Evolutionary conservation across 1,140 invertebrate genomes (phyloP).

Genomic region (Lepidostoma basale): DNA sequence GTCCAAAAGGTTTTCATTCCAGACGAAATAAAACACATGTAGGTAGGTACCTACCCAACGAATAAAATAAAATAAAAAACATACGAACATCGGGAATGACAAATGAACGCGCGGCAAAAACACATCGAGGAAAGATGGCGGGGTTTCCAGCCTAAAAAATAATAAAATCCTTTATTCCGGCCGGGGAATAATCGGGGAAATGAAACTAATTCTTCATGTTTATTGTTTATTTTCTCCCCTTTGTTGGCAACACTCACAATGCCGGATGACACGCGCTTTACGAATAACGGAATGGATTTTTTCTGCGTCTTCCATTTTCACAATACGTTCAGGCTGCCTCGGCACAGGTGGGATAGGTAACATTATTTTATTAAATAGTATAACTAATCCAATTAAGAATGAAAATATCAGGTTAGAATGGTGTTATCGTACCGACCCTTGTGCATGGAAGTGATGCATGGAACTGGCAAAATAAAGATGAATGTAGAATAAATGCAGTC

Average conservation of each 20-base stretch:
- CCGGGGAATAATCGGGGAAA: conserved; percentile 43
- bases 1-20: background rate
- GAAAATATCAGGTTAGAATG: no score
- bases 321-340: background rate
- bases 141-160: conserved; percentile 44
- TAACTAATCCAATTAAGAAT: no score
- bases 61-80: conserved; percentile 8
- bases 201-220: conserved; percentile 46
- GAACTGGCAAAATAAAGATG: no score
- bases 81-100: conserved; percentile 35
- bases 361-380: no score
- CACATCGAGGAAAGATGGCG: conserved; percentile 44
- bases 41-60: background rate
- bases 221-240: conserved; percentile 41
- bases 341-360: no score
- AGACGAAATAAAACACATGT: background rate
- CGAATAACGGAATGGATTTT: conserved; percentile 15
- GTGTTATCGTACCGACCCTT: no score
- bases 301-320: background rate
- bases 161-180: conserved; percentile 44
- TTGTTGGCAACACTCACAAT: conserved; percentile 24
- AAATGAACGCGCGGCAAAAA: conserved; percentile 42
- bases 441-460: no score
- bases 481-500: no score
- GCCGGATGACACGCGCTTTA: conserved; percentile 24